A percentile compares a stretch with the other conserved stretches of the same genome.
phyloP scores from a whole-genome alignment of 2,797 vertebrate genomes.

The Acanthopagrus latus region DNA sequence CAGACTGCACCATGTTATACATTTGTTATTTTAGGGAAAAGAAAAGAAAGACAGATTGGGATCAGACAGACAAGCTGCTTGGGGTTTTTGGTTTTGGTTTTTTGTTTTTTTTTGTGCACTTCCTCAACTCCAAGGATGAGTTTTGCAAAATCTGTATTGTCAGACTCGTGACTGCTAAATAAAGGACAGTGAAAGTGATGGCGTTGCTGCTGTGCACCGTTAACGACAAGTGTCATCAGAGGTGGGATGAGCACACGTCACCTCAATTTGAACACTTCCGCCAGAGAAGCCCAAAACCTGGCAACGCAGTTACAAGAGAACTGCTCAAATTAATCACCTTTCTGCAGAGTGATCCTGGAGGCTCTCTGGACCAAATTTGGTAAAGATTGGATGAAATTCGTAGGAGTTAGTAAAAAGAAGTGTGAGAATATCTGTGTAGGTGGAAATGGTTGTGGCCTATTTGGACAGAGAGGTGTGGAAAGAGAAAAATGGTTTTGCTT shows the following conservation, averaged over 20 bases:
- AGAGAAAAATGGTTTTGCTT: not conserved
- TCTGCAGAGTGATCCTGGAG: not conserved
- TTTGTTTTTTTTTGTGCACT: not conserved
- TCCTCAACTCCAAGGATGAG: not conserved
- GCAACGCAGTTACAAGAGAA: not conserved
- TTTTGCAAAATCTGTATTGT: not conserved
- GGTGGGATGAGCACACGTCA: not conserved
- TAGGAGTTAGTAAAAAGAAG: not conserved
- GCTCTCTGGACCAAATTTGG: not conserved
- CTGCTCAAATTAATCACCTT: not conserved
- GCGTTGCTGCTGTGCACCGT: not conserved
- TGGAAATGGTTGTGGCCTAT: conserved; percentile 28
- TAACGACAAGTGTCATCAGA: not conserved
- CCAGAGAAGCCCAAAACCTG: not conserved
- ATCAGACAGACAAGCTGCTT: too few relatives aligned
- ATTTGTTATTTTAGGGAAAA: conserved; percentile 3
- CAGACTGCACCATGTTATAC: not conserved
- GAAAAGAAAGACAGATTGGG: not conserved
- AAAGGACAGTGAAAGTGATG: not conserved
- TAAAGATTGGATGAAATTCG: conserved; percentile 13
- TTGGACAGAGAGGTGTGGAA: conserved; percentile 11
- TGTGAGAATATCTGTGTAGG: conserved; percentile 28
- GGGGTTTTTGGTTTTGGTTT: not conserved
- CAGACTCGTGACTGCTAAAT: not conserved
- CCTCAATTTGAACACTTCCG: not conserved